A percentile compares a stretch with the other conserved stretches of the same genome.
Conservation (phyloP, 2,888 invertebrate genomes). For the Orthonevra nobilis region DNA sequence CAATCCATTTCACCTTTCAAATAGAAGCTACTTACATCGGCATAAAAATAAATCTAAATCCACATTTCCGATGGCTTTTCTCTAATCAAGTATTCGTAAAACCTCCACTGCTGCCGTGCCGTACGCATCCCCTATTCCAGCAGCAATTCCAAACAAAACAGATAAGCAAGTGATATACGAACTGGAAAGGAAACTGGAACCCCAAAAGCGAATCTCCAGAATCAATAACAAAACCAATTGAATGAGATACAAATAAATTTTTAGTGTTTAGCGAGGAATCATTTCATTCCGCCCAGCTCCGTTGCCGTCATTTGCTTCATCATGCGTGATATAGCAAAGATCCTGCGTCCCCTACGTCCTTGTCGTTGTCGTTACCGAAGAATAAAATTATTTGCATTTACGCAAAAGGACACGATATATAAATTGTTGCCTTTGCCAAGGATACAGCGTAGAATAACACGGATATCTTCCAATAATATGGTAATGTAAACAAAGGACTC, state of each 20-base stretch:
- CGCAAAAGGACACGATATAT: constrained; percentile 52
- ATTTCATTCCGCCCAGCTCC: constrained; percentile 40
- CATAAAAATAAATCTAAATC: constrained; percentile 63
- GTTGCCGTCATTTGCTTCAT: constrained; percentile 41
- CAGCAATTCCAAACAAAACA: background rate
- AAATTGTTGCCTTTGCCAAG: constrained; percentile 35
- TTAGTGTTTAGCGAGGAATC: constrained; percentile 64
- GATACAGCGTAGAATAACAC: constrained; percentile 27
- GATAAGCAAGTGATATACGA: background rate
- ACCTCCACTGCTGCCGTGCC: too few species aligned
- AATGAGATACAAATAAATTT: constrained; percentile 67
- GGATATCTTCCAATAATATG: constrained; percentile 62
- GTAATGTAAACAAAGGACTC: constrained; percentile 63
- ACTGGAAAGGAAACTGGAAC: background rate
- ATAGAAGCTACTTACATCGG: constrained; percentile 53
- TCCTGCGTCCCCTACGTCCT: too few species aligned
- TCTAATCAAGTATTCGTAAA: constrained; percentile 48
- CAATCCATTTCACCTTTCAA: constrained; percentile 52
- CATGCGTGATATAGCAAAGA: constrained; percentile 62
- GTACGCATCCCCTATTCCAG: constrained; percentile 1
- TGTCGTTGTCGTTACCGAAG: constrained; percentile 1
- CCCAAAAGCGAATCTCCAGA: constrained; percentile 10
- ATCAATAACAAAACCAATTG: constrained; percentile 68
- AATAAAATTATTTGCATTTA: constrained; percentile 61
- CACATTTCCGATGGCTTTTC: constrained; percentile 46